Base-by-base conservation (phyloP, 1,140 invertebrate species). In the Amphibalanus amphitrite region DNA sequence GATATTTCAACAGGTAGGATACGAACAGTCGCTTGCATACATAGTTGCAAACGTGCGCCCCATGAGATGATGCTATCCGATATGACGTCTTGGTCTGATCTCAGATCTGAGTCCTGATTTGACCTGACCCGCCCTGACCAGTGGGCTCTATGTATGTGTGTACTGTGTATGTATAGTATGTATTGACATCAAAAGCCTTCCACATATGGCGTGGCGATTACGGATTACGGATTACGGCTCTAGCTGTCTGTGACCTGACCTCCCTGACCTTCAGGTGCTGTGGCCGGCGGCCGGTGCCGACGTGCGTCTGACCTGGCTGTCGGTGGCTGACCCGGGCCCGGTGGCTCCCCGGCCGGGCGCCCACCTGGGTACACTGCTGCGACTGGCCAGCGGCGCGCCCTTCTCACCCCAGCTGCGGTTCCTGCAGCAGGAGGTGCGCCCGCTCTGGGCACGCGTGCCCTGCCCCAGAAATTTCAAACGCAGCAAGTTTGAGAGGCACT, bases 391-490 rank as follows among this genome's bases (percentile, higher is more conserved):
- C 76, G 82, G 84, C 40, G 79, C 82, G 25, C 82, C 86, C 6
- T 92, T 93, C 78, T 93, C 91, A 0, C 77, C 82, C 3, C 86
- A 87, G 68, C 78, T 95, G 3, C 84, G 86, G 69, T 84, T 88
- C 73, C 80, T 95, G 0, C 88, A 92, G 73, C 86, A 91, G 75
- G 91, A 95, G 82, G 88, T 93, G 0, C 85, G 85, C 69, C 91
- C 90, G 0, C 78, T 94, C 0, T 88, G 86, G 76, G 90, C 89
- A 75, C 73, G 79, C 15, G 78, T 88, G 23, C 84, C 86, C 0
- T 95, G 92, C 77, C 90, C 91, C 0, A 78, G 86, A 69, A 85
- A 90, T 74, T 92, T 90, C 76, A 94, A 93, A 78, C 82, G 89
- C 74, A 93, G 91, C 0, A 89, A 89, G 0, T 90, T 90, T 0